Conservation (phyloP, 2,888 invertebrate species). For the Steinernema hermaphroditum region DNA sequence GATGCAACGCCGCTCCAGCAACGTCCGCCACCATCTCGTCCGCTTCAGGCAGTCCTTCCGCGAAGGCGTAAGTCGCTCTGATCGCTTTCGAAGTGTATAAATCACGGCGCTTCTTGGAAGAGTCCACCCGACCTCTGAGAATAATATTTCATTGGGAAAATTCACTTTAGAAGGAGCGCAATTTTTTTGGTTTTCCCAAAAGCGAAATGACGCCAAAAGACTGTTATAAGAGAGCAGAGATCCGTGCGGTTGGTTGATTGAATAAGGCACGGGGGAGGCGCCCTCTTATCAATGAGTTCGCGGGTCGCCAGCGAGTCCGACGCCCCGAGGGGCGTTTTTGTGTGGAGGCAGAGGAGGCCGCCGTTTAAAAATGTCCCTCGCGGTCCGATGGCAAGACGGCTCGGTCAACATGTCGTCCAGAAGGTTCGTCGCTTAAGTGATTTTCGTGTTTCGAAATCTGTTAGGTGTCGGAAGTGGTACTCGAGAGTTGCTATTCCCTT, state of each 20-base stretch:
- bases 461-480: no score
- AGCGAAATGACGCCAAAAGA: neutral
- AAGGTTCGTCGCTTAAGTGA: neutral
- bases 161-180: neutral
- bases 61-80: neutral
- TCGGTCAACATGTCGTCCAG: slow-evolving; percentile 13
- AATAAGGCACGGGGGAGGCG: neutral
- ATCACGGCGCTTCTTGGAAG: neutral
- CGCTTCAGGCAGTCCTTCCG: neutral
- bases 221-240: neutral
- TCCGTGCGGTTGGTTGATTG: neutral
- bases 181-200: neutral
- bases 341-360: neutral
- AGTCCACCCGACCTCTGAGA: neutral
- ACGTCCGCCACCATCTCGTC: neutral
- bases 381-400: slow-evolving; percentile 10
- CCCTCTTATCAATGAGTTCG: neutral
- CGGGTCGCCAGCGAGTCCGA: neutral
- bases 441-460: no score
- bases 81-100: neutral
- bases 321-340: slow-evolving; percentile 8
- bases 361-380: slow-evolving; percentile 11
- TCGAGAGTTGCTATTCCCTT: no score
- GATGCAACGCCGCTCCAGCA: neutral
- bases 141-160: neutral